Evolutionary conservation across 2,797 vertebrate species (phyloP).

Genomic region (Fringilla coelebs): DNA sequence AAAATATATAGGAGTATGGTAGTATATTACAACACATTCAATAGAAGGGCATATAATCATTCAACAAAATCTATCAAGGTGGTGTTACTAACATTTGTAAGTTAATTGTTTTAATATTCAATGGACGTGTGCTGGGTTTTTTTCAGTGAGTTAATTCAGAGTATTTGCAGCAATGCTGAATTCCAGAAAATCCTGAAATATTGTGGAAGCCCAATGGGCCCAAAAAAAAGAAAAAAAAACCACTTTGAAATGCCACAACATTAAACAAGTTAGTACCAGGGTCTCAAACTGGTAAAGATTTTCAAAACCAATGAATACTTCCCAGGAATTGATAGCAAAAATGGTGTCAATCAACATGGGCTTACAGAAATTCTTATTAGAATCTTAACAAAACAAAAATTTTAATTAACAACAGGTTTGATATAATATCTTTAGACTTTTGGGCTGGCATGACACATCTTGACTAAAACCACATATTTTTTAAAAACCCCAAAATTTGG

Average conservation of each 20-base stretch:
- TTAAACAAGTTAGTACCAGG: not conserved
- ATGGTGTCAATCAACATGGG: not conserved
- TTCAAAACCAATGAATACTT: not conserved
- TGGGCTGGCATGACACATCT: not conserved
- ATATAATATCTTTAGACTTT: not conserved
- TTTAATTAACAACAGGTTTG: not conserved
- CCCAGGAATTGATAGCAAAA: not conserved
- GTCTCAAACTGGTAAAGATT: not conserved
- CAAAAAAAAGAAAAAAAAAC: not conserved
- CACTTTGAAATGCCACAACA: not conserved
- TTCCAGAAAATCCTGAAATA: not conserved
- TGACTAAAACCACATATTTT: not conserved
- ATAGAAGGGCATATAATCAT: not conserved
- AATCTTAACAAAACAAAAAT: not conserved
- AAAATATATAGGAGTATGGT: not conserved
- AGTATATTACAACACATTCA: not conserved
- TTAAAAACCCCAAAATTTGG: not conserved
- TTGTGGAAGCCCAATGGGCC: not conserved
- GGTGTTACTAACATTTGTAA: not conserved
- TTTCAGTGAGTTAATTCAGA: not conserved
- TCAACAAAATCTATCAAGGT: not conserved
- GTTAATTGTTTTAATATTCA: not conserved
- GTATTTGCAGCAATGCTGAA: not conserved
- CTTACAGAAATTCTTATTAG: not conserved
- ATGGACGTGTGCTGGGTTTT: fast-evolving